phyloP scores from a whole-genome alignment of 2,113 vertebrate species.

The Choloepus hoffmanni region DNA sequence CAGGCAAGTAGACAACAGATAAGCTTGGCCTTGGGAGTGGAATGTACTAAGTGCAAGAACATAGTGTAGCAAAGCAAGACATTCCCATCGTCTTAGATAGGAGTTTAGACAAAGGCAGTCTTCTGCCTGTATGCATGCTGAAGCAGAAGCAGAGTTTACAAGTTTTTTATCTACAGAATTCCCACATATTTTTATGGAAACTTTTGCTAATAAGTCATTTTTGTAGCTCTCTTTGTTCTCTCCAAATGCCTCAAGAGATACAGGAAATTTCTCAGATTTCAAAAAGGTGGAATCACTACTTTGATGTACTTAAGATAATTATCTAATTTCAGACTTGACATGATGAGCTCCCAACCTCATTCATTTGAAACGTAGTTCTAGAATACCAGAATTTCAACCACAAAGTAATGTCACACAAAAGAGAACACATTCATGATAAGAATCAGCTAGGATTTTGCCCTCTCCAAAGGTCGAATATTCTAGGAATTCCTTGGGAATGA shows the following conservation, averaged over 20 bases:
- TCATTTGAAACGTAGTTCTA: neutral
- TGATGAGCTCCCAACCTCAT: neutral
- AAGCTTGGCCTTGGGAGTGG: too few relatives aligned
- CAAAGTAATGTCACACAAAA: neutral
- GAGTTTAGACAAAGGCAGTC: too few relatives aligned
- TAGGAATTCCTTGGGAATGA: neutral
- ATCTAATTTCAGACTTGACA: neutral
- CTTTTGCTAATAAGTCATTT: neutral
- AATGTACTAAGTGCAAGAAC: too few relatives aligned
- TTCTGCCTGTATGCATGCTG: too few relatives aligned
- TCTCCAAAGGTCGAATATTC: neutral
- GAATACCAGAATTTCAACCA: neutral
- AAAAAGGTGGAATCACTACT: neutral
- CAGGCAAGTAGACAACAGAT: too few relatives aligned
- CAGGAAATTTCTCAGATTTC: neutral
- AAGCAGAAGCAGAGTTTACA: too few relatives aligned
- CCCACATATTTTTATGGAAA: neutral
- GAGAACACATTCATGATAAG: neutral
- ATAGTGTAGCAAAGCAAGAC: too few relatives aligned
- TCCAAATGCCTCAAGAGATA: neutral
- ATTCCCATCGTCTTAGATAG: too few relatives aligned
- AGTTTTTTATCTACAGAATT: too few relatives aligned
- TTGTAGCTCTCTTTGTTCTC: neutral
- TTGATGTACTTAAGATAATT: neutral
- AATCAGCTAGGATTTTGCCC: neutral